Evolutionary conservation across 2,888 invertebrate species (phyloP), one percentile per base, ranked within the genome.

Genomic region (Acrobasis consociella): DNA sequence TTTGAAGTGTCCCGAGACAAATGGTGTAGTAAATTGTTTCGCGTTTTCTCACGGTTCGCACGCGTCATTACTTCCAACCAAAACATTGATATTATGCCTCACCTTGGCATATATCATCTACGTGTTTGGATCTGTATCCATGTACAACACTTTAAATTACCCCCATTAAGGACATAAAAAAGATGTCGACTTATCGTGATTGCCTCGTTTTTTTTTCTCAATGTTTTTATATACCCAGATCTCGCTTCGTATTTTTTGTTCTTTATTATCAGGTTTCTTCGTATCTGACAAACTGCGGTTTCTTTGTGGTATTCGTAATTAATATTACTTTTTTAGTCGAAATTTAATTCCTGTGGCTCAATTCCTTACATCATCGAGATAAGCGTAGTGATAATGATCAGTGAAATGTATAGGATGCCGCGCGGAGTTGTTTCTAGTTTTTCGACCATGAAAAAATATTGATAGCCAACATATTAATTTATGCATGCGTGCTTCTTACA

Each of bases 251-350:
- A 62, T 66, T 65, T 64, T 63, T 63, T 61, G 61, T 52, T 65
- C 62, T 66, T 76, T 71, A 69, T 74, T 74, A 78, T 77, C 72
- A 70, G 72, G 72, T 77, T 77, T 73, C 76, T 67, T 72, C 69
- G 70, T 56, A 62, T 70, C 75, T 76, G 76, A 75, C 75, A 73
- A 71, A 71, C 67, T 73, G 66, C 70, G 65, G 69, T 72, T 76
- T 73, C 72, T 70, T 72, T 65, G 63, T 68, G 66, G 74, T 71
- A 70, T 73, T 76, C 73, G 70, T 73, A 71, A 73, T 72, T 71
- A 69, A 67, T 69, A 70, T 62, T 67, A 67, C 69, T 70, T 64
- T 64, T 68, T 50, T 74, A 70, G 22, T 37, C 9, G 38, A 51
- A 13, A 49, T 58, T 49, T 37, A 49, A 58, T 49, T 58, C 58